Evolutionary conservation across 2,113 vertebrate species (phyloP), one percentile per base, ranked within the genome.

Genomic region (Plectropomus leopardus): DNA sequence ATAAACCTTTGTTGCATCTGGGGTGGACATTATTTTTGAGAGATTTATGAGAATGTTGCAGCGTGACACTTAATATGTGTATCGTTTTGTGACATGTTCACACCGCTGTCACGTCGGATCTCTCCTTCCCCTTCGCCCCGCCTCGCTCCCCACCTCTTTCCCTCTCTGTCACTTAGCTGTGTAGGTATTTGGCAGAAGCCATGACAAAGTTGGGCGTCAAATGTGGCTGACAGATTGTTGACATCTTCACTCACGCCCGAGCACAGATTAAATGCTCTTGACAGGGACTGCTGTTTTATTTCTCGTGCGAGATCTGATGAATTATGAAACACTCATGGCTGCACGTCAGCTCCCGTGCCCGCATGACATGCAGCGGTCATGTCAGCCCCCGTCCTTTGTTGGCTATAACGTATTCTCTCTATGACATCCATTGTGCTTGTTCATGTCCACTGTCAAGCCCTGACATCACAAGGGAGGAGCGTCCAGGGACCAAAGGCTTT

Each of bases 321-420:
- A 90, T 89, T 85, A 89, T 89, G 72, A 91, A 92, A 83, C 69
- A 59, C 60, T n/a, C 58, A 0, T 6, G 44, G 76, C 84, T 36
- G 60, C 21, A 8, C 19, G 84, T 79, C 72, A 42, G 57, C 59
- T 21, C 51, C 17, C 2, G 13, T 28, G 40, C 65, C 48, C 42
- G 11, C 48, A 0, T 80, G 81, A 85, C 77, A 55, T 71, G 11
- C 4, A 23, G 32, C 26, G 59, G 57, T 71, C 82, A 45, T 77
- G 85, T 82, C 53, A 23, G 32, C 47, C 51, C 34, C 19, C 34
- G 50, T 67, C 59, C 73, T 69, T 68, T 59, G 34, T 53, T 23
- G 44, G 55, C 6, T 4, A 50, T 67, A 80, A 83, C 36, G 4
- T 69, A 71, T 68, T 86, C 82, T 65, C 77, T 85, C 45, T 50